A percentile compares a stretch with the other conserved stretches of the same genome.
These are phyloP conservation scores for Epinephelus coioides DNA, from an alignment of 2,797 vertebrate species.

Conservation along the genomic window DNA sequence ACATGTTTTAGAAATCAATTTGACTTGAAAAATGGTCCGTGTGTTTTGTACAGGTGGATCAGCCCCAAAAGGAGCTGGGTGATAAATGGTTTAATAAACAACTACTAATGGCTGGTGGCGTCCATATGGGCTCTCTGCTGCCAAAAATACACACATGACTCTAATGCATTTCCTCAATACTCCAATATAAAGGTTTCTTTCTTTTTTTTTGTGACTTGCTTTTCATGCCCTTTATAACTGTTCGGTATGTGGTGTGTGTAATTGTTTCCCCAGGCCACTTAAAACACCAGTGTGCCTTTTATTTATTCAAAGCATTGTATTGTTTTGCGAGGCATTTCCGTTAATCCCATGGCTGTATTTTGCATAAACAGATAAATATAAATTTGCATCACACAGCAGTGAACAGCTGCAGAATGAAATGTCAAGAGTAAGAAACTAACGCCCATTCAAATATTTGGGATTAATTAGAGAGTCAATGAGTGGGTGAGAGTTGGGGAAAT, in stretches of 20 bases:
- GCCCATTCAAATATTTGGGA: conserved; percentile 31
- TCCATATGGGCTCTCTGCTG: neutral
- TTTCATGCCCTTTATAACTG: neutral
- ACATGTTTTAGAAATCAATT: too few species aligned
- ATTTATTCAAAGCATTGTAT: neutral
- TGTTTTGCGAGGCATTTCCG: conserved; percentile 2
- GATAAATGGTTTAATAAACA: neutral
- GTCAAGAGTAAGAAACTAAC: conserved; percentile 38
- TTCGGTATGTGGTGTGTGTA: neutral
- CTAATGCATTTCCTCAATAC: neutral
- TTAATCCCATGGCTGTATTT: conserved; percentile 14
- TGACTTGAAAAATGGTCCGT: neutral
- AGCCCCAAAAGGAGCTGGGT: neutral
- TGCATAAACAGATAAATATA: conserved; percentile 16
- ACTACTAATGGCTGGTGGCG: neutral
- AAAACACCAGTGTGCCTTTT: neutral
- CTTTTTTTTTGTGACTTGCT: neutral
- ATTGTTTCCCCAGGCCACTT: neutral
- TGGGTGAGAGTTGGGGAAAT: conserved; percentile 7
- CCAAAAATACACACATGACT: conserved; percentile 1
- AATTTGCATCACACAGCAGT: conserved; percentile 30
- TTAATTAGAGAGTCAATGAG: conserved; percentile 41
- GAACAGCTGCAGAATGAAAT: conserved; percentile 49
- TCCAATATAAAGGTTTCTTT: neutral
- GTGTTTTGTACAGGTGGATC: neutral